Percentiles rank a stretch among this genome's conserved stretches.
phyloP scores from a whole-genome alignment of 2,888 invertebrate species.

The Acronicta alni region DNA sequence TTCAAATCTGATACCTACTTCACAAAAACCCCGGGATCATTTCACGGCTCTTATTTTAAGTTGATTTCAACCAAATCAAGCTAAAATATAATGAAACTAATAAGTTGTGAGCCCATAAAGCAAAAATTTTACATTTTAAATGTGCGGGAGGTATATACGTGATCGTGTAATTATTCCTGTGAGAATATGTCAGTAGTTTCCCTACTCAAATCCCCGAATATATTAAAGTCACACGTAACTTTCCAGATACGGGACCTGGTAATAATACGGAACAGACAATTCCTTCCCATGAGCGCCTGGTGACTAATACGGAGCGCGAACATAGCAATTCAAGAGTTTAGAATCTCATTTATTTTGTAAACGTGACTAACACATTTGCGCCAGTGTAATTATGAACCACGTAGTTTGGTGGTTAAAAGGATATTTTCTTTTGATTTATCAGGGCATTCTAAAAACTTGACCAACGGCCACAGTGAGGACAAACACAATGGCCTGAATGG shows the following conservation, averaged over 20 bases:
- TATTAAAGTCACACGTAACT: constrained; percentile 73
- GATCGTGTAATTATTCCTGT: constrained; percentile 37
- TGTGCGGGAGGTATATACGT: constrained; percentile 50
- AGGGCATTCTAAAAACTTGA: constrained; percentile 76
- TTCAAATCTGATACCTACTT: background rate
- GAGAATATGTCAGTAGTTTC: constrained; percentile 43
- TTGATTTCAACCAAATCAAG: background rate
- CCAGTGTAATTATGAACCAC: constrained; percentile 71
- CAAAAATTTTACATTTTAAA: background rate
- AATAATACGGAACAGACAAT: constrained; percentile 75
- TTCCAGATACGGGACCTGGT: constrained; percentile 81
- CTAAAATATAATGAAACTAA: background rate
- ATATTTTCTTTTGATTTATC: constrained; percentile 79
- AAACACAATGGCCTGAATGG: constrained; percentile 62
- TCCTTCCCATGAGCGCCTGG: constrained; percentile 70
- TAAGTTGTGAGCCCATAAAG: too few relatives aligned
- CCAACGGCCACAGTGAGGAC: constrained; percentile 61
- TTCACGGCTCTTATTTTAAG: background rate
- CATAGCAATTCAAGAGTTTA: constrained; percentile 64
- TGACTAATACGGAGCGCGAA: constrained; percentile 70
- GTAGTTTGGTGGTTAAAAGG: constrained; percentile 69
- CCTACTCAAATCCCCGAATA: constrained; percentile 48
- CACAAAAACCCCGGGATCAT: background rate
- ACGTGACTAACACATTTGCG: constrained; percentile 79
- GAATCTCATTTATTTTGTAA: constrained; percentile 52